Percentiles rank a stretch among this genome's conserved stretches.
These are phyloP conservation scores for Smittia aterrima DNA, from an alignment of 2,888 invertebrate genomes.

Conservation along the genomic window DNA sequence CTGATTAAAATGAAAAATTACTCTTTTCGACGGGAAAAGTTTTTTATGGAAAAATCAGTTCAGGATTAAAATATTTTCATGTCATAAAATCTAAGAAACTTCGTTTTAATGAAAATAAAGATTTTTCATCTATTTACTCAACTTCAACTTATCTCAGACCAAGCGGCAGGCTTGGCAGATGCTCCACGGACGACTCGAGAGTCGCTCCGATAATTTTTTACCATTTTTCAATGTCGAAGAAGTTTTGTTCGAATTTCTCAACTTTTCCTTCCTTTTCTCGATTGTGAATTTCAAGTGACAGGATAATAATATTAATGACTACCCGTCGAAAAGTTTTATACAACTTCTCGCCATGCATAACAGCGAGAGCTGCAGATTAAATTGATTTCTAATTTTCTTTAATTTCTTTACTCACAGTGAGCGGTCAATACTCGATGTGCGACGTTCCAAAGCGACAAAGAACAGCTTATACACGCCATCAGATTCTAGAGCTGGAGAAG, in stretches of 20 bases:
- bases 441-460: constrained; percentile 95
- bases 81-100: too few species aligned
- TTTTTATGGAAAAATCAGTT: too few species aligned
- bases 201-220: constrained; percentile 31
- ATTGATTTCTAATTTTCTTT: constrained; percentile 43
- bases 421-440: constrained; percentile 83
- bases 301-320: constrained; percentile 37
- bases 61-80: too few species aligned
- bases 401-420: constrained; percentile 62
- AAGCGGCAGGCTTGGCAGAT: constrained; percentile 35
- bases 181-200: constrained; percentile 17
- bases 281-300: constrained; percentile 38
- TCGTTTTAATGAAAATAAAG: too few species aligned
- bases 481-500: too few species aligned
- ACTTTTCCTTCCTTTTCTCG: constrained; percentile 25
- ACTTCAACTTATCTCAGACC: too few species aligned
- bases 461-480: constrained; percentile 96
- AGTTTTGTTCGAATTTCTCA: constrained; percentile 25
- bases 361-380: constrained; percentile 11
- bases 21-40: not conserved
- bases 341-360: not conserved
- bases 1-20: not conserved
- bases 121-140: too few species aligned
- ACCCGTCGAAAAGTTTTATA: not conserved
- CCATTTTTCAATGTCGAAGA: constrained; percentile 39